Evolutionary conservation across 1,140 invertebrate genomes (phyloP).

Genomic region (Pogonus chalceus): DNA sequence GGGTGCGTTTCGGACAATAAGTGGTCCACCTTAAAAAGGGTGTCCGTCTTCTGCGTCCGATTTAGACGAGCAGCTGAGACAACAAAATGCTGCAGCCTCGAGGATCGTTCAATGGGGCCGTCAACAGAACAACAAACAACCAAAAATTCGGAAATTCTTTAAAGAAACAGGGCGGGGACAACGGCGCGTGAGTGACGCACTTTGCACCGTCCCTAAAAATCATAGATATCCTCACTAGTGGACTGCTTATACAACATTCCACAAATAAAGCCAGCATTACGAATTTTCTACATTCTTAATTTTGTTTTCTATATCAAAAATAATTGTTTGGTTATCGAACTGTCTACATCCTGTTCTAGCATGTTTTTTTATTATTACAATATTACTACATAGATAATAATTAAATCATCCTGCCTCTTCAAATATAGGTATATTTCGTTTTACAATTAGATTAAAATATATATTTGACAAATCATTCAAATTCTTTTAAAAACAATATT

Average conservation of each 20-base stretch:
- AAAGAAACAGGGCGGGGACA: background rate
- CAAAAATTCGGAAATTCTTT: conserved; percentile 1
- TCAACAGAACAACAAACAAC: conserved; percentile 4
- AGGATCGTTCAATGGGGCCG: background rate
- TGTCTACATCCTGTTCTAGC: too few species aligned
- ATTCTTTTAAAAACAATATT: too few species aligned
- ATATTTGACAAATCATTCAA: too few species aligned
- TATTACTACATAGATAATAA: too few species aligned
- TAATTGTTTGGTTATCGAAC: too few species aligned
- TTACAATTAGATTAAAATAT: too few species aligned
- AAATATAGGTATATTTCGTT: too few species aligned
- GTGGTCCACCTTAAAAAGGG: conserved; percentile 1
- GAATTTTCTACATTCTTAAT: too few species aligned
- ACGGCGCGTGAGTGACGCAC: background rate
- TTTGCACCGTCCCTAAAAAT: too few species aligned
- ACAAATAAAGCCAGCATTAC: too few species aligned
- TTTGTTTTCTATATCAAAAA: background rate
- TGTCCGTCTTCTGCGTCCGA: background rate
- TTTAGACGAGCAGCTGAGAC: background rate
- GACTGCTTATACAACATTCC: background rate
- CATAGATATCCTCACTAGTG: background rate
- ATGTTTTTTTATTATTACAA: too few species aligned
- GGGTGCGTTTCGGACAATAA: background rate
- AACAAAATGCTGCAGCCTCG: background rate
- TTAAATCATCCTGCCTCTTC: too few species aligned